Base-by-base conservation (phyloP, 2,797 vertebrate species). In the Artibeus lituratus region DNA sequence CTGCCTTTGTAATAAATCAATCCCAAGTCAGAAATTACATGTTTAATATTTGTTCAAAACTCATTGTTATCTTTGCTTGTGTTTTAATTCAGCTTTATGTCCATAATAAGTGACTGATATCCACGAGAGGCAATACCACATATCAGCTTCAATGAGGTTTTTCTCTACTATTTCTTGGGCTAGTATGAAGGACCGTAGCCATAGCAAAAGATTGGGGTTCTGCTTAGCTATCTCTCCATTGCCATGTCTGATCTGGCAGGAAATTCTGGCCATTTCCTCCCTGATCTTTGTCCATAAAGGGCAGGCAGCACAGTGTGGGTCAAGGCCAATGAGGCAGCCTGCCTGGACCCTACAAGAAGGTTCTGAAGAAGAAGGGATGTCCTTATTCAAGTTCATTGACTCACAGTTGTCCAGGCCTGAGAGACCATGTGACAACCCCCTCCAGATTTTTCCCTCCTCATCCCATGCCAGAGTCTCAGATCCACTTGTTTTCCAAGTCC, bases 41-140 rank as follows among this genome's bases (percentile, higher is more conserved):
- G n/a, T 83, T 97, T 93, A 91, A 95, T 95, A 93, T 96, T 95
- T 90, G 77, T 88, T 91, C 87, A 93, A 87, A 95, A 96, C 88
- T 90, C 84, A 92, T 44, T 93, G 57, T 83, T 95, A 55, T 37
- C 26, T 72, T 92, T 70, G 73, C 47, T 92, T 65, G 21, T 67
- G 47, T 37, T 96, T 95, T 96, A 76, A 65, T 91, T 91, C 8
- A 3, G 19, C 57, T 92, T 93, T 93, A 89, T 95, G 90, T 47
- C 87, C 89, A 44, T 77, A 83, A 76, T 87, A 82, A 95, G 84
- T 91, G 35, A 96, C 76, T 85, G 87, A 72, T 88, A 91, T 44
- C 76, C 59, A 94, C 53, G 83, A 87, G 1, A 92, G 59, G 24
- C 80, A 89, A 84, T 87, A 55, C 24, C 49, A 42, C 15, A 16